Evolutionary conservation across 1,140 invertebrate genomes (phyloP), one percentile per base, ranked within the genome.

Genomic region (Caenorhabditis latens): DNA sequence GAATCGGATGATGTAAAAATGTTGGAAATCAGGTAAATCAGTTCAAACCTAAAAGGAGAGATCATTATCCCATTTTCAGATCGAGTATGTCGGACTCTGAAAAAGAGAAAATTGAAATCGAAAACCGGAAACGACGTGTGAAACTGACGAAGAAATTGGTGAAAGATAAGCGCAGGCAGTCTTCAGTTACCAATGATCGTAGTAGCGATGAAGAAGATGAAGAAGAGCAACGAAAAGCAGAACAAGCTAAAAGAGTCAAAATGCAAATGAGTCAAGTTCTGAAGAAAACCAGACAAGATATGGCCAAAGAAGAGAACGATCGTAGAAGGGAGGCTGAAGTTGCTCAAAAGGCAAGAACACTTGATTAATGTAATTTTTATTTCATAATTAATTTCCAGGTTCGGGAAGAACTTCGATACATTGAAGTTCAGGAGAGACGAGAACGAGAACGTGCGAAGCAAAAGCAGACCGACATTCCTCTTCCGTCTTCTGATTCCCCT

Each of bases 81-180:
- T 90, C 90, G 55, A 89, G 86, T 57, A 91, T 91, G 91, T 91
- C 90, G 55, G 91, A 91, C 53, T 91, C 91, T 7, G 91, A 91
- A 84, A 89, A 91, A 40, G 91, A 91, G 63, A 84, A 87, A 75
- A 89, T 89, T 57, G 92, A 91, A 79, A 91, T 92, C 48, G 91
- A 92, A 67, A 91, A 91, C 71, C 88, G 92, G 24, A 91, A 91
- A 61, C 75, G 91, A 50, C 67, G 91, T 61, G 89, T 93, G 50
- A 75, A 79, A 43, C 53, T 83, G 50, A 91, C 92, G 14, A 92
- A 91, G 63, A 57, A 85, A 21, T 84, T 88, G 57, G 67, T 91
- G 2, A 91, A 88, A 57, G 61, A 67, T 46, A 65, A 71, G 48
- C 48, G 87, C 8, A 53, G 9, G 43, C 55, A 71, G 24, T 7